A percentile compares a stretch with the other conserved stretches of the same genome.
Evolutionary conservation across 2,113 vertebrate genomes (phyloP).

Genomic region (Phyllopteryx taeniolatus): DNA sequence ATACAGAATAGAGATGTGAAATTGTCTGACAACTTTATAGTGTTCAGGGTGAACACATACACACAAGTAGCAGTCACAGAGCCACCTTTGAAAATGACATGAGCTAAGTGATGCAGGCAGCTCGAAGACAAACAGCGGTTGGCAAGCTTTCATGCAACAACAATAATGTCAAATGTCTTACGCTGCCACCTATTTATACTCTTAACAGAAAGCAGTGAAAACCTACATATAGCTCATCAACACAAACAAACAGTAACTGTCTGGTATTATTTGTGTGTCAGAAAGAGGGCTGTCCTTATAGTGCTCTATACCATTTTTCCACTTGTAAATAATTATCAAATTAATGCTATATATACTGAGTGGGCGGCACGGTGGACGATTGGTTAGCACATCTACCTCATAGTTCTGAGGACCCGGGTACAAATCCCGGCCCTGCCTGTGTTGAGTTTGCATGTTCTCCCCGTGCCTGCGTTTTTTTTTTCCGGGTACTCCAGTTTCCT

Average conservation of each 20-base stretch:
- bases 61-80: slow-evolving; percentile 12
- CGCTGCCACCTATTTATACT: background rate
- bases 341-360: no score
- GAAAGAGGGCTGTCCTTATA: no score
- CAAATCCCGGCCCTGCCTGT: no score
- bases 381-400: no score
- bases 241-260: slow-evolving; percentile 2
- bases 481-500: no score
- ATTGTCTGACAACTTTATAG: slow-evolving; percentile 21
- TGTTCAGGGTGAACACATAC: slow-evolving; percentile 18
- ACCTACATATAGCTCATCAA: background rate
- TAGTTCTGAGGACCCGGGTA: no score
- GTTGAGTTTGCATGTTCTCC: no score
- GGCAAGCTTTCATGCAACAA: slow-evolving; percentile 7
- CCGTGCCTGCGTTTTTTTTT: no score
- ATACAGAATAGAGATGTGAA: slow-evolving; percentile 27
- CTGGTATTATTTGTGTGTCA: background rate
- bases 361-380: no score
- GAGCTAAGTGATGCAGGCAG: background rate
- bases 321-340: no score
- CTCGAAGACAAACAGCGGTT: background rate
- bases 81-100: slow-evolving; percentile 16
- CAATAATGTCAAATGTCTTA: background rate
- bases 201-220: background rate
- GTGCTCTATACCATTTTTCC: no score